Evolutionary conservation across 2,113 vertebrate species (phyloP).

Genomic region (Eleginops maclovinus): DNA sequence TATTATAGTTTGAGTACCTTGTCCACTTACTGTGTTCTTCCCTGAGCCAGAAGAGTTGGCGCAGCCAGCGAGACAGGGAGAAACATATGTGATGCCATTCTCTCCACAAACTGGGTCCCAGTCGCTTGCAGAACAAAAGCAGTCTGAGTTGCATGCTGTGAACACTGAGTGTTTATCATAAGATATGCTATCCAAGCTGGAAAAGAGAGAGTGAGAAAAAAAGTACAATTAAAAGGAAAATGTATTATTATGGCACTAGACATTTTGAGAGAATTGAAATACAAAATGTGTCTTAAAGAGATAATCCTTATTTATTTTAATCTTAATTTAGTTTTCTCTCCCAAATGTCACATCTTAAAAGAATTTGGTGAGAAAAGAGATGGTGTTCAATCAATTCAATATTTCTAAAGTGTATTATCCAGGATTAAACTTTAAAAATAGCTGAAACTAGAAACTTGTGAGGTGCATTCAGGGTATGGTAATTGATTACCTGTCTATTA

Average conservation of each 20-base stretch:
- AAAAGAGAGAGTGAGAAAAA: conserved; percentile 10
- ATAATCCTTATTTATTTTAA: background rate
- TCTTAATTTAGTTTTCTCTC: too few relatives aligned
- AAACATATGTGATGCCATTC: conserved; percentile 89
- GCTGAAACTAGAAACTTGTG: background rate
- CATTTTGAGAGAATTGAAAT: background rate
- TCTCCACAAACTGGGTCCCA: conserved; percentile 94
- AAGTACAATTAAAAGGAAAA: background rate
- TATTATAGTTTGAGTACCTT: background rate
- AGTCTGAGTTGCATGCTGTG: conserved; percentile 85
- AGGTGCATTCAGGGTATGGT: background rate
- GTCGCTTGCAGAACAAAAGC: conserved; percentile 82
- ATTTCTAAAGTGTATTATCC: too few relatives aligned
- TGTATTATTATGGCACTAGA: background rate
- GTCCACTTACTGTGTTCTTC: conserved; percentile 83
- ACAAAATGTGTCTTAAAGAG: background rate
- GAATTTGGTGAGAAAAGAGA: too few relatives aligned
- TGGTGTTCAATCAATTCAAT: too few relatives aligned
- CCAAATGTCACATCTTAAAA: conserved; percentile 5
- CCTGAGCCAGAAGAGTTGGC: conserved; percentile 83
- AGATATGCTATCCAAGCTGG: conserved; percentile 64
- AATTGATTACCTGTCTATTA: background rate
- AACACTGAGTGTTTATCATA: conserved; percentile 73
- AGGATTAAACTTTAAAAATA: too few relatives aligned
- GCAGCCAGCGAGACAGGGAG: conserved; percentile 94